phyloP scores from a whole-genome alignment of 2,797 vertebrate genomes.

The Amblyraja radiata region DNA sequence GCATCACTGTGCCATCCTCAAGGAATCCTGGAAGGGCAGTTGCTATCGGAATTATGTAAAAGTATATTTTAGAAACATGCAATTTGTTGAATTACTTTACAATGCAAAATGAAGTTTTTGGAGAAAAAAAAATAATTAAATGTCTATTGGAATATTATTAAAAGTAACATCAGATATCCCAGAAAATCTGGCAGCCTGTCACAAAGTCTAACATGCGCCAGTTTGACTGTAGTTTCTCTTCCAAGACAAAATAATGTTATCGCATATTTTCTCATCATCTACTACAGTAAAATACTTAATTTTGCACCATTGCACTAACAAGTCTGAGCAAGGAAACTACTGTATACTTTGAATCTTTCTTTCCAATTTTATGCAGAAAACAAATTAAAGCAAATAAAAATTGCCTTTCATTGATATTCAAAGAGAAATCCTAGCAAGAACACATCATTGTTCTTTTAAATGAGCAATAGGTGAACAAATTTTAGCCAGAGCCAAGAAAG shows the following conservation, averaged over 20 bases:
- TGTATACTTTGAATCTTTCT: background rate
- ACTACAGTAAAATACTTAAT: background rate
- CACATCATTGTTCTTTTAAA: background rate
- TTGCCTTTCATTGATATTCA: too few relatives aligned
- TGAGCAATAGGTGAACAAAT: background rate
- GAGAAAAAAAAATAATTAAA: too few relatives aligned
- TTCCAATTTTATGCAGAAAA: background rate
- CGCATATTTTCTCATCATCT: background rate
- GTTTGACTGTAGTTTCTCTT: background rate
- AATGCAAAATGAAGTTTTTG: background rate
- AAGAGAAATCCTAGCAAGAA: background rate
- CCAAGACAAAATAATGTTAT: background rate
- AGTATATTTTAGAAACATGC: background rate
- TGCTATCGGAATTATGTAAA: background rate
- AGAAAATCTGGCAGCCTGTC: too few relatives aligned
- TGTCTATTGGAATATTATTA: too few relatives aligned
- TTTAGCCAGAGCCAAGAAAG: background rate
- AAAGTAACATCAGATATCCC: too few relatives aligned
- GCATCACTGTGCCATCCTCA: too few relatives aligned
- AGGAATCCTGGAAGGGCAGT: background rate
- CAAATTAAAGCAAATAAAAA: background rate
- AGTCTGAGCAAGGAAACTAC: background rate
- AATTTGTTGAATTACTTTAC: background rate
- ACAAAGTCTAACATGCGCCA: too few relatives aligned
- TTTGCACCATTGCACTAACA: background rate